Percentiles rank a stretch among this genome's conserved stretches.
phyloP scores from a whole-genome alignment of 2,797 vertebrate species.

The Propithecus perrieri region DNA sequence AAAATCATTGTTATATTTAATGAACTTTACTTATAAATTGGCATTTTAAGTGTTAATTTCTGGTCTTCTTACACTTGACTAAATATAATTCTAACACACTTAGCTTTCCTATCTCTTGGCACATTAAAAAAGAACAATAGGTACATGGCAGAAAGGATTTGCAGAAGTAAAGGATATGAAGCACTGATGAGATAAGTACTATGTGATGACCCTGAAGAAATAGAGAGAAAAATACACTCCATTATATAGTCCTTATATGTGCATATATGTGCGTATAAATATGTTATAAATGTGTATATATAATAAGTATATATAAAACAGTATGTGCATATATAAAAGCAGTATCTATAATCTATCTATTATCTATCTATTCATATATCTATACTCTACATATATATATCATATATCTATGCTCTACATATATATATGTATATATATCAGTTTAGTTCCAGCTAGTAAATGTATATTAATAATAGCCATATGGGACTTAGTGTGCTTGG shows the following conservation, averaged over 20 bases:
- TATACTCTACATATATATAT: not conserved
- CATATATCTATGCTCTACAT: not conserved
- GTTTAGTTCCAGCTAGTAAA: not conserved
- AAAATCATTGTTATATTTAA: not conserved
- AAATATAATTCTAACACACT: not conserved
- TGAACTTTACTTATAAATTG: not conserved
- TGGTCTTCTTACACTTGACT: not conserved
- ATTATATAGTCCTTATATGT: not conserved
- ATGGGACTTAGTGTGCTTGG: not conserved
- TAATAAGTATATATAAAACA: not conserved
- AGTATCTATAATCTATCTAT: not conserved
- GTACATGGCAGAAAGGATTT: not conserved
- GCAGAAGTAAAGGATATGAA: not conserved
- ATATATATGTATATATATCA: too few relatives aligned
- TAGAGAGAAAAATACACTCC: not conserved
- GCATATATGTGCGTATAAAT: not conserved
- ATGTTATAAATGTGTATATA: not conserved
- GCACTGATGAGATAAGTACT: not conserved
- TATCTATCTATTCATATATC: not conserved
- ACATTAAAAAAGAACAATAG: not conserved
- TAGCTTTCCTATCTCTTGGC: not conserved
- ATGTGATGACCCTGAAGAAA: not conserved
- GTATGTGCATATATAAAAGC: too few relatives aligned
- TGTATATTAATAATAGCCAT: not conserved
- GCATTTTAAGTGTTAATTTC: not conserved